These are phyloP conservation scores for Gyps fulvus DNA, from an alignment of 2,113 vertebrate species.

Conservation along the genomic window DNA sequence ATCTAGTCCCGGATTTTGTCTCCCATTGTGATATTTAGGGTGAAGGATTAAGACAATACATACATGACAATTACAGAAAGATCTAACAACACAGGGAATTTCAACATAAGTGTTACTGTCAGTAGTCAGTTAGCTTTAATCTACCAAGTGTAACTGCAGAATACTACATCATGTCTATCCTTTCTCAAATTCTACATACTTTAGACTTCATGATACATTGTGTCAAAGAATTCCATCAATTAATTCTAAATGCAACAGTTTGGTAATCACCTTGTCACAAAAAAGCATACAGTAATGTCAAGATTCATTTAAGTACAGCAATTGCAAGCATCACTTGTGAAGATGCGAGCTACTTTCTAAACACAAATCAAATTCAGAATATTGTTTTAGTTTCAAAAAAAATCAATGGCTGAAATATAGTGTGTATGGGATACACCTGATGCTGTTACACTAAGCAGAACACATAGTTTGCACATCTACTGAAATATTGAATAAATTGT, in stretches of 20 bases:
- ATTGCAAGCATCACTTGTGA: neutral
- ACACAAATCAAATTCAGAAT: neutral
- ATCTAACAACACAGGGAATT: neutral
- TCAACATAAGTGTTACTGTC: neutral
- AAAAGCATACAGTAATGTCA: neutral
- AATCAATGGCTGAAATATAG: neutral
- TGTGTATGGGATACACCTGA: neutral
- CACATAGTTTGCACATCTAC: neutral
- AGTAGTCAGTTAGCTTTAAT: neutral
- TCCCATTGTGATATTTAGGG: neutral
- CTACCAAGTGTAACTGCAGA: neutral
- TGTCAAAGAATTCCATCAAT: neutral
- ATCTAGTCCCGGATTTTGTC: neutral
- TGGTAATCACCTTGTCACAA: neutral
- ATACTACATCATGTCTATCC: neutral
- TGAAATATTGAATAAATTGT: neutral
- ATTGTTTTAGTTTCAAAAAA: neutral
- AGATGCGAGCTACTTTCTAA: neutral
- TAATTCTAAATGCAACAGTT: neutral
- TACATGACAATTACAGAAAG: neutral
- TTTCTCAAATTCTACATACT: neutral
- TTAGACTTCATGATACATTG: neutral
- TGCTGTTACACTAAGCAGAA: neutral
- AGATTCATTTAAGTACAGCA: neutral
- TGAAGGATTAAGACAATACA: neutral